Percentiles rank a stretch among this genome's conserved stretches.
Conservation (phyloP, 2,888 invertebrate genomes). For the Dinocampus coccinellae region DNA sequence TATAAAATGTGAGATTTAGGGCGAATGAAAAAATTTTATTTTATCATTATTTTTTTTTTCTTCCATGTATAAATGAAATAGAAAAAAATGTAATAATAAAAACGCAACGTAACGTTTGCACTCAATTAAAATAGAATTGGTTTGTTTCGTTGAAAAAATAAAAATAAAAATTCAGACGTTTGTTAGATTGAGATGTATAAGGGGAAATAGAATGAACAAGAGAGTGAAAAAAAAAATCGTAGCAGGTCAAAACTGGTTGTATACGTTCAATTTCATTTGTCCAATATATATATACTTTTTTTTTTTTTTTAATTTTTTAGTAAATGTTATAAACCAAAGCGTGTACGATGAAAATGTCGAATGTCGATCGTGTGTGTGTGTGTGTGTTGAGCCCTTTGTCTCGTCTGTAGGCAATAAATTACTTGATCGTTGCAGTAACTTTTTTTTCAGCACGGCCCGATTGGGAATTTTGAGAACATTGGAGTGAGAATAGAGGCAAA, state of each 20-base stretch:
- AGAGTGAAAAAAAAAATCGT: neutral
- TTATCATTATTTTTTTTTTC: too few species aligned
- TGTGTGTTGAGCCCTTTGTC: slow-evolving; percentile 48
- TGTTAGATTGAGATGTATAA: slow-evolving; percentile 8
- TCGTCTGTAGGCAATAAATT: slow-evolving; percentile 54
- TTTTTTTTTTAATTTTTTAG: slow-evolving; percentile 34
- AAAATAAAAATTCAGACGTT: too few species aligned
- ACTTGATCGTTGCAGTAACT: slow-evolving; percentile 42
- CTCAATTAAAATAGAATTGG: slow-evolving; percentile 37
- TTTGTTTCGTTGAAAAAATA: slow-evolving; percentile 11
- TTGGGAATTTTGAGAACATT: slow-evolving; percentile 34
- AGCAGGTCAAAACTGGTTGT: slow-evolving; percentile 4
- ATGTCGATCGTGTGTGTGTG: slow-evolving; percentile 30
- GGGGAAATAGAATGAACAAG: neutral
- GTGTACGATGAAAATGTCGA: slow-evolving; percentile 36
- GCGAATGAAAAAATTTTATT: neutral
- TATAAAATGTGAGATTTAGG: neutral
- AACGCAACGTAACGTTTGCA: neutral
- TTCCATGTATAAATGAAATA: too few species aligned
- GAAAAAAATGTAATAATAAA: neutral
- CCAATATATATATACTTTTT: too few species aligned
- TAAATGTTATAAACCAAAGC: slow-evolving; percentile 38
- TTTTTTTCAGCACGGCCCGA: slow-evolving; percentile 31
- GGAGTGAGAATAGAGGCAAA: neutral
- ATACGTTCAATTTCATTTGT: slow-evolving; percentile 25